These are phyloP conservation scores for Sebastes jordani DNA, from an alignment of 2,797 vertebrate species.

Conservation along the genomic window DNA sequence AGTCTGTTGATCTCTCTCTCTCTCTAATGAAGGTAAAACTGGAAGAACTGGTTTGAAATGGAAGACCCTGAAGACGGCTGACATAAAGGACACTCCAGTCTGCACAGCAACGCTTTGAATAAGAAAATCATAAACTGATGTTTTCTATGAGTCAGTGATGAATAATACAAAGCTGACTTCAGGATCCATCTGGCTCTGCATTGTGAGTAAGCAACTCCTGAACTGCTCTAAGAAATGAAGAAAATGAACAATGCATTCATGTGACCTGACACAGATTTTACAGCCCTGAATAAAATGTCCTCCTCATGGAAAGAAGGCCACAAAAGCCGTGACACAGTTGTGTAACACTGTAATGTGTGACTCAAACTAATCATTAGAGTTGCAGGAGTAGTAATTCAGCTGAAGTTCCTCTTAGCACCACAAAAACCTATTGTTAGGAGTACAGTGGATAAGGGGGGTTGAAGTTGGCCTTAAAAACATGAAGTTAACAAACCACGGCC, in stretches of 20 bases:
- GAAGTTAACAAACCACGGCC: not conserved
- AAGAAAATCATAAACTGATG: not conserved
- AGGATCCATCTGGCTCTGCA: not conserved
- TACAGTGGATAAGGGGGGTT: not conserved
- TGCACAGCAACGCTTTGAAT: not conserved
- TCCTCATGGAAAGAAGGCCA: not conserved
- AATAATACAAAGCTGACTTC: not conserved
- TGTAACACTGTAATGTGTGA: not conserved
- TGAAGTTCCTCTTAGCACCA: not conserved
- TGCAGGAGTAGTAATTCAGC: not conserved
- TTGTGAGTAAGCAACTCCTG: not conserved
- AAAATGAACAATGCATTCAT: not conserved
- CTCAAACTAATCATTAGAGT: not conserved
- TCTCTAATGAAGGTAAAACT: conserved; percentile 15
- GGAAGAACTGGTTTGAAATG: conserved; percentile 33
- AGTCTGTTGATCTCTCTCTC: not conserved
- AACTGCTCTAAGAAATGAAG: not conserved
- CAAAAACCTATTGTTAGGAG: not conserved
- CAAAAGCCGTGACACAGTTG: not conserved
- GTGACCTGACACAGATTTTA: not conserved
- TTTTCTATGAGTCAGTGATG: not conserved
- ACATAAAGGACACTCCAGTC: not conserved
- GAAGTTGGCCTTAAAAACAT: not conserved
- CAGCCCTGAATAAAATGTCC: not conserved
- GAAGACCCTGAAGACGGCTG: not conserved